Evolutionary conservation across 2,113 vertebrate genomes (phyloP), one percentile per base, ranked within the genome.

Genomic region (Clupea harengus): DNA sequence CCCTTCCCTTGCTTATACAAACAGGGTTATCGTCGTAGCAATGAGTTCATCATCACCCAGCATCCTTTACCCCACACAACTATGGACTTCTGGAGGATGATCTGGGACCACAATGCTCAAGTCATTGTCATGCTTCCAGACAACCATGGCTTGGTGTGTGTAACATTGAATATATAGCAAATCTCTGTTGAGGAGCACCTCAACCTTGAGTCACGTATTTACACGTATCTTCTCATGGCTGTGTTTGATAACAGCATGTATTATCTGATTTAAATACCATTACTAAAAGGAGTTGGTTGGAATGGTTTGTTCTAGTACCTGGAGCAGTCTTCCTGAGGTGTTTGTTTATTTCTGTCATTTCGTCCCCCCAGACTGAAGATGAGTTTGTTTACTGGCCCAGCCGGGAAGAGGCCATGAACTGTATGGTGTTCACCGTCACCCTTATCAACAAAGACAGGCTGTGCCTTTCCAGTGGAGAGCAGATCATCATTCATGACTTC

Each of bases 331-430:
- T 57, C 52, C 15, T 83, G 52, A 13, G 57, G 39, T 81, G 52
- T 47, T 32, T 54, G 1, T 52, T 9, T 8, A 52, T 13, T 2
- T 44, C 22, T 85, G 17, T 60, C 85, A 90, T 28, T 86, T 90
- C 87, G 57, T 89, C 87, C 57, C 45, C 5, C 39, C 89, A 99
- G 98, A 97, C 98, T 47, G 98, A 99, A 94, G 98, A 99, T 92
- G 98, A 99, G 92, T 99, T 99, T 96, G 98, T 99, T 81, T 99
- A 99, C 93, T 99, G 98, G 98, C 98, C 98, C 39, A 99, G 98
- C 92, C 96, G 98, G 1, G 98, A 99, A 90, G 97, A 99, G 94
- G 96, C 98, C 92, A 99, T 99, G 97, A 99, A 98, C 95, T 99
- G 98, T 92, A 96, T 99, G 91, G 96, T 97, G 91, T 99, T 99